Evolutionary conservation across 2,888 invertebrate genomes (phyloP), one percentile per base, ranked within the genome.

Genomic region (Nomada ferruginata): DNA sequence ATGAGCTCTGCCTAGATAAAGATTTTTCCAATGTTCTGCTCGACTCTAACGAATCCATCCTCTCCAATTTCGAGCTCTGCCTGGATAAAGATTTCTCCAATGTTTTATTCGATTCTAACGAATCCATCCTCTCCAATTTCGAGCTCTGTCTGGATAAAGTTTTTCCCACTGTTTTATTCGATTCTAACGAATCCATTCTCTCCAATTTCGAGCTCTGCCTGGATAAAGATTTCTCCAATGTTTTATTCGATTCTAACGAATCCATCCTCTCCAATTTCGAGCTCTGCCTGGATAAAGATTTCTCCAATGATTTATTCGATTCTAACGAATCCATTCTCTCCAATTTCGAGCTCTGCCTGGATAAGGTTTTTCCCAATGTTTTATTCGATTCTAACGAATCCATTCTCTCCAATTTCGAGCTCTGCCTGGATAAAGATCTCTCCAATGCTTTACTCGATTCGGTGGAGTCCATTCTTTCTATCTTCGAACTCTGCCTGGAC

Each of bases 201-300:
- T 85, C 87, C 0, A 84, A 18, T 10, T 69, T 85, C 50, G 89
- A 75, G 26, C 68, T 85, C 36, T 86, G 65, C 52, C 79, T 23
- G 1, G 23, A 23, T 23, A 23, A 23, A 23, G 23, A 23, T 23
- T 23, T 23, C 23, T 23, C 23, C 23, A 23, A 23, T 23, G 23
- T 0, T 42, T 64, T 70, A 10, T 23, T 88, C 77, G 71, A 76
- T 10, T 82, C 69, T n/a, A 44, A 47, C 2, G 88, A 78, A 20
- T 89, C 80, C 63, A 72, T 44, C 13, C 83, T 63, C n/a, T 85
- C 47, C 94, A 76, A 95, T 95, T 78, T 95, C 29, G 88, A 76
- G 36, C 66, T 85, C 29, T 86, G 63, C 47, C 80, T 79, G 42
- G 85, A 86, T 0, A 83, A 5, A 5, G 79, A 23, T 23, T 23